These are phyloP conservation scores for Amaurobius ferox DNA, from an alignment of 2,888 invertebrate genomes.

Conservation along the genomic window DNA sequence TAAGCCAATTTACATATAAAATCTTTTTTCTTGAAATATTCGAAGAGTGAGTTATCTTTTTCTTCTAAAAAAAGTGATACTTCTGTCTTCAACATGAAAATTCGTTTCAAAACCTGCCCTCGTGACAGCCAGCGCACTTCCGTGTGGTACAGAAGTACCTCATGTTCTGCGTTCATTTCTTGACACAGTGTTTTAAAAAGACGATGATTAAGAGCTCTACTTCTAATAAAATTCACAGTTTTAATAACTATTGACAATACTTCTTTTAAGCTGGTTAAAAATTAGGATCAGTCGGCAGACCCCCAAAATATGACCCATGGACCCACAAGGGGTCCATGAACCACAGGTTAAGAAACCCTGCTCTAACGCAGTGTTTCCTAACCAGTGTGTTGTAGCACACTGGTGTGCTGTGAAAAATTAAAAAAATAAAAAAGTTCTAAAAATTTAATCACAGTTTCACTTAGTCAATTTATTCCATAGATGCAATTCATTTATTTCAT, in stretches of 20 bases:
- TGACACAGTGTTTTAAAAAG: conserved; percentile 51
- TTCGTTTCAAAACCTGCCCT: conserved; percentile 44
- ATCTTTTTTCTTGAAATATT: conserved; percentile 40
- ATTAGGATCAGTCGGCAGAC: too few species aligned
- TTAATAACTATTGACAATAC: conserved; percentile 47
- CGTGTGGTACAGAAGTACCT: conserved; percentile 49
- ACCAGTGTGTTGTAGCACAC: too few species aligned
- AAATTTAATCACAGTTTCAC: too few species aligned
- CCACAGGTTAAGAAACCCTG: too few species aligned
- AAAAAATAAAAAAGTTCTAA: too few species aligned
- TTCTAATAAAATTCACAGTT: conserved; percentile 43
- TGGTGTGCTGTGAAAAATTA: too few species aligned
- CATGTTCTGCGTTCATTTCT: conserved; percentile 41
- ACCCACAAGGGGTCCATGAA: too few species aligned
- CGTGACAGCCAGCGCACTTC: conserved; percentile 48
- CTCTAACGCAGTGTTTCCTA: too few species aligned
- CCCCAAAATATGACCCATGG: too few species aligned
- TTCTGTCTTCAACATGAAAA: conserved; percentile 32
- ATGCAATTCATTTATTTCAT: too few species aligned
- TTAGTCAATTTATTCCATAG: too few species aligned
- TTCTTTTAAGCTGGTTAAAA: conserved; percentile 51
- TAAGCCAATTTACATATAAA: conserved; percentile 25
- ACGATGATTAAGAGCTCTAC: conserved; percentile 46
- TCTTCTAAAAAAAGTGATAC: conserved; percentile 18
- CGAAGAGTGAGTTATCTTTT: conserved; percentile 28